Percentiles rank a stretch among this genome's conserved stretches.
Conservation (phyloP, 2,888 invertebrate species). For the Meliscaeva auricollis region DNA sequence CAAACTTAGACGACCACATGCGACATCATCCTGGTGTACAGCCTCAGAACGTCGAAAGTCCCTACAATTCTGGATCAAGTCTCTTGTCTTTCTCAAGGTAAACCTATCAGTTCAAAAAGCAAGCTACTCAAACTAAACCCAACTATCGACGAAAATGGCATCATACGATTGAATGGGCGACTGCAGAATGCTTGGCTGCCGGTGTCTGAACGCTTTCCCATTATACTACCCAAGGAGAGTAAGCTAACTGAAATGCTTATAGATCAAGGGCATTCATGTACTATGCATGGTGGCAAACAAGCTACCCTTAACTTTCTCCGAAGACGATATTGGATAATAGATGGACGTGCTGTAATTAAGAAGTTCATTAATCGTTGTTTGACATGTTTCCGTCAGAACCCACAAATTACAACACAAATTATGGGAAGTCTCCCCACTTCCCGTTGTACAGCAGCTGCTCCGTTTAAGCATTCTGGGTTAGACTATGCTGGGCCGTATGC, state of each 20-base stretch:
- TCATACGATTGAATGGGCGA: constrained; percentile 39
- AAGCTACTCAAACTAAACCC: constrained; percentile 40
- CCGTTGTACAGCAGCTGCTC: background rate
- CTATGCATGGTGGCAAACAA: constrained; percentile 40
- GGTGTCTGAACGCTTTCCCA: constrained; percentile 9
- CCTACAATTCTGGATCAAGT: constrained; percentile 18
- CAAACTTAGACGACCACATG: background rate
- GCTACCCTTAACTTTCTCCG: constrained; percentile 19
- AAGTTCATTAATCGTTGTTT: constrained; percentile 15
- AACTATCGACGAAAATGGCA: constrained; percentile 23
- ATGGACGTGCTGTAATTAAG: background rate
- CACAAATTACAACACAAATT: constrained; percentile 5
- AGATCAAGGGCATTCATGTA: constrained; percentile 5
- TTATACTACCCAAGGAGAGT: constrained; percentile 34
- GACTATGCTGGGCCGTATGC: constrained; percentile 54
- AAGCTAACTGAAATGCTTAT: background rate
- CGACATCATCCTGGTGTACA: constrained; percentile 19
- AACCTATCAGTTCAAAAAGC: background rate
- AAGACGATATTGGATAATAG: constrained; percentile 21
- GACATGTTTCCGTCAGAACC: constrained; percentile 6
- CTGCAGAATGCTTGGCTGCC: constrained; percentile 18
- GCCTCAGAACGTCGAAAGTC: background rate
- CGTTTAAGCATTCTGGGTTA: constrained; percentile 27
- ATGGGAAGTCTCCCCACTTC: constrained; percentile 14
- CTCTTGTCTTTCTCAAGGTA: constrained; percentile 26